phyloP scores from a whole-genome alignment of 2,113 vertebrate species.

The Nansenia antarctica region DNA sequence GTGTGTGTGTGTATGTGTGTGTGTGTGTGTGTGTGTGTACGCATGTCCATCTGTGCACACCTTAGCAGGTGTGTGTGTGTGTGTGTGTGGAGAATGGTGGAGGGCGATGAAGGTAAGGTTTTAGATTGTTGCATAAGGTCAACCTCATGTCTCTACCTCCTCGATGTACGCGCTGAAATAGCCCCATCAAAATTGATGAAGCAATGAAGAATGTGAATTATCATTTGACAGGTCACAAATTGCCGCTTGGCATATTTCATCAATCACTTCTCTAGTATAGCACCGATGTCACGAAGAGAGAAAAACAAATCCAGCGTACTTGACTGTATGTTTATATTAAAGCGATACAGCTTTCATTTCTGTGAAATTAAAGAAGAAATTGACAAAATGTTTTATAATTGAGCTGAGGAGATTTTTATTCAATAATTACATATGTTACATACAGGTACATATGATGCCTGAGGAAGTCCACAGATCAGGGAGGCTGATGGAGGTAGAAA shows the following conservation, averaged over 20 bases:
- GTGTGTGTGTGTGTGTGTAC: neutral
- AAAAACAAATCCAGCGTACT: conserved; percentile 7
- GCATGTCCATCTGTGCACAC: too few species aligned
- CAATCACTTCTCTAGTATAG: conserved; percentile 36
- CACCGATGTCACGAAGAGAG: neutral
- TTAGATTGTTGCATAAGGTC: conserved; percentile 57
- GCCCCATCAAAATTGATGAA: conserved; percentile 61
- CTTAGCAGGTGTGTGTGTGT: conserved; percentile 56
- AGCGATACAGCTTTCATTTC: too few species aligned
- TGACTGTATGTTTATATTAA: conserved; percentile 3
- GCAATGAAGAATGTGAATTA: conserved; percentile 56
- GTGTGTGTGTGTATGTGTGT: neutral
- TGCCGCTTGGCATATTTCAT: conserved; percentile 51
- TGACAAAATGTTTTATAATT: too few species aligned
- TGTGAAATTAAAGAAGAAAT: too few species aligned
- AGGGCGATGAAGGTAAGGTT: conserved; percentile 26
- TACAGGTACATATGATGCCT: too few species aligned
- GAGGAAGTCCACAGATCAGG: too few species aligned
- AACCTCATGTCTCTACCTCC: conserved; percentile 34
- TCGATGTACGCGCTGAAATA: conserved; percentile 45
- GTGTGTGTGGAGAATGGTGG: conserved; percentile 40
- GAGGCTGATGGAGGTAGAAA: too few species aligned
- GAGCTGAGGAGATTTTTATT: too few species aligned
- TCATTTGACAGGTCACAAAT: conserved; percentile 60
- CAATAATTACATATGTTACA: too few species aligned